phyloP scores from a whole-genome alignment of 2,888 invertebrate species.

The Yponomeuta plumbellus region DNA sequence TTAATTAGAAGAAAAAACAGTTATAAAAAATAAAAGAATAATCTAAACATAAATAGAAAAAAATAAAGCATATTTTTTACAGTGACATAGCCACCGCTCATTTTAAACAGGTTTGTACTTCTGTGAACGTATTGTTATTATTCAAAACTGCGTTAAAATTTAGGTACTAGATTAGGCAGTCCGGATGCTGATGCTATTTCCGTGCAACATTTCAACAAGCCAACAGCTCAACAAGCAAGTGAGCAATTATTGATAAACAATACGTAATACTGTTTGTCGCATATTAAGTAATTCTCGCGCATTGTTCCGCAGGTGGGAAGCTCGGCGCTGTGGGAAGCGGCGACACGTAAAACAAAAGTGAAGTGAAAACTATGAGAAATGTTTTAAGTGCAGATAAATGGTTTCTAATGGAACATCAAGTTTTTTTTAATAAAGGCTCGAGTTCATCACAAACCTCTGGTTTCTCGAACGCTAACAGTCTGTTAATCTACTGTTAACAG shows the following conservation, averaged over 20 bases:
- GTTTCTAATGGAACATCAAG: neutral
- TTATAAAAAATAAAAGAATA: no score
- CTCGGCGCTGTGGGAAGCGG: neutral
- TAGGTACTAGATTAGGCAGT: no score
- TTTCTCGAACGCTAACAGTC: no score
- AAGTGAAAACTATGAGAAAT: slow-evolving; percentile 2
- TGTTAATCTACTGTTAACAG: no score
- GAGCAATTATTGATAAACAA: slow-evolving; percentile 6
- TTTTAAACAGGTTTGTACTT: no score
- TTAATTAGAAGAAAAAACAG: no score
- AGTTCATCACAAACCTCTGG: neutral
- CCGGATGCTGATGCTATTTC: no score
- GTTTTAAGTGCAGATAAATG: neutral
- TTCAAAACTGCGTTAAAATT: no score
- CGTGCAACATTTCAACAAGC: neutral
- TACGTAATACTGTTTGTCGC: slow-evolving; percentile 1
- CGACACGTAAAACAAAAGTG: slow-evolving; percentile 1
- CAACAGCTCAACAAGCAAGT: neutral
- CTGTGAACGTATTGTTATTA: no score
- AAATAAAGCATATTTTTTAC: no score
- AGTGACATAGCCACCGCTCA: no score
- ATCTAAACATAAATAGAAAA: no score
- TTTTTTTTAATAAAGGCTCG: neutral
- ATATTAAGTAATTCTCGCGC: slow-evolving; percentile 1
- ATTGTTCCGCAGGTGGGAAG: slow-evolving; percentile 5